Conservation (phyloP, 2,113 vertebrate genomes). For the Emydura subglobosa region DNA sequence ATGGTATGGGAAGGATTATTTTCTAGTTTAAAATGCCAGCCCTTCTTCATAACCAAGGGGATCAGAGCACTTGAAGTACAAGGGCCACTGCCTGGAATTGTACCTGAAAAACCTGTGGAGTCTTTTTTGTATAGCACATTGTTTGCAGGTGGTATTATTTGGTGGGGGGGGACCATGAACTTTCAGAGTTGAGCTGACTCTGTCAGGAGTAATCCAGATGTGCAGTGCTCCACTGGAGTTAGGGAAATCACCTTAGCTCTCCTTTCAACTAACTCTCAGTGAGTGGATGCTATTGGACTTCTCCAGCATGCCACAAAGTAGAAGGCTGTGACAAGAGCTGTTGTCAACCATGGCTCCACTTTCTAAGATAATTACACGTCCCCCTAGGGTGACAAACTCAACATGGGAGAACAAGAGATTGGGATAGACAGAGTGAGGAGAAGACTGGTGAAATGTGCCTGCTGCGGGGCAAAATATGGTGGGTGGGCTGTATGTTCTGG, state of each 20-base stretch:
- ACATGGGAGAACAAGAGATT: neutral
- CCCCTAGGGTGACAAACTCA: neutral
- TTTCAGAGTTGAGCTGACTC: neutral
- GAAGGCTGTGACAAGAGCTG: neutral
- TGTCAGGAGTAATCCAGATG: neutral
- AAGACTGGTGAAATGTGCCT: neutral
- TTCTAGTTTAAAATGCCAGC: neutral
- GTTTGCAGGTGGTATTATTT: neutral
- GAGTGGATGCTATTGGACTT: neutral
- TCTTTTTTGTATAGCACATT: neutral
- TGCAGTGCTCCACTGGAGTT: fast-evolving
- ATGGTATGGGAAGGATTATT: neutral
- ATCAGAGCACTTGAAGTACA: no score
- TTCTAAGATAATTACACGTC: no score
- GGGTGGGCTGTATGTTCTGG: neutral
- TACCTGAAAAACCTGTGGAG: neutral
- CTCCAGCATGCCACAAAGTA: neutral
- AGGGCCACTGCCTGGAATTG: no score
- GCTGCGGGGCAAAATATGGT: neutral
- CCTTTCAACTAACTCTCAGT: neutral
- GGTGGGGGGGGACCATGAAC: neutral
- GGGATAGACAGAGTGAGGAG: neutral
- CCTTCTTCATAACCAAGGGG: no score
- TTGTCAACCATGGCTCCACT: neutral
- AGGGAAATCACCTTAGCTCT: neutral